These are phyloP conservation scores for Copidosoma floridanum DNA, from an alignment of 1,140 invertebrate genomes.

Conservation along the genomic window DNA sequence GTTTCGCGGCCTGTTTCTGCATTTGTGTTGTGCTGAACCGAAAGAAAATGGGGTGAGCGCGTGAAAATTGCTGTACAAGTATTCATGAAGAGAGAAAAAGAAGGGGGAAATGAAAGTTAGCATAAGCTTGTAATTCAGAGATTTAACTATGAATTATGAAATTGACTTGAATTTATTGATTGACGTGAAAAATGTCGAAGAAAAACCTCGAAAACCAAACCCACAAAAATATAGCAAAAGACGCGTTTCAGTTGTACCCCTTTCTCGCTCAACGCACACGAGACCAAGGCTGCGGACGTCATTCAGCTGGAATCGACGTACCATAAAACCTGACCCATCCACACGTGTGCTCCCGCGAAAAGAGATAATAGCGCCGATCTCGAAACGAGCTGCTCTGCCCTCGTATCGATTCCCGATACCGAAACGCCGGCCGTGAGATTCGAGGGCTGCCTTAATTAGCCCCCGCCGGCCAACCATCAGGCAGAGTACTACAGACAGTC, in stretches of 20 bases:
- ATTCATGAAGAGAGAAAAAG: not conserved
- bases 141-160: too few relatives aligned
- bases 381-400: too few relatives aligned
- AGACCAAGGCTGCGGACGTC: not conserved
- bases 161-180: too few relatives aligned
- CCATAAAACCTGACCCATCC: not conserved
- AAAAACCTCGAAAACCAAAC: too few relatives aligned
- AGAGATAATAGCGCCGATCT: not conserved
- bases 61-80: constrained; percentile 3
- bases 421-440: not conserved
- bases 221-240: not conserved
- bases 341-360: not conserved
- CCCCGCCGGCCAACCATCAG: too few relatives aligned
- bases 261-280: not conserved
- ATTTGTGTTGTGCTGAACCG: too few relatives aligned
- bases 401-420: constrained; percentile 17
- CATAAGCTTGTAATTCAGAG: too few relatives aligned
- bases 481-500: too few relatives aligned
- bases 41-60: too few relatives aligned
- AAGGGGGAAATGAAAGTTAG: not conserved
- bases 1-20: too few relatives aligned
- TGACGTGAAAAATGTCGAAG: too few relatives aligned
- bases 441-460: constrained; percentile 3
- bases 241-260: not conserved
- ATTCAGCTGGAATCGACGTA: not conserved